Conservation (phyloP, 2,113 vertebrate species). For the Aythya baeri region DNA sequence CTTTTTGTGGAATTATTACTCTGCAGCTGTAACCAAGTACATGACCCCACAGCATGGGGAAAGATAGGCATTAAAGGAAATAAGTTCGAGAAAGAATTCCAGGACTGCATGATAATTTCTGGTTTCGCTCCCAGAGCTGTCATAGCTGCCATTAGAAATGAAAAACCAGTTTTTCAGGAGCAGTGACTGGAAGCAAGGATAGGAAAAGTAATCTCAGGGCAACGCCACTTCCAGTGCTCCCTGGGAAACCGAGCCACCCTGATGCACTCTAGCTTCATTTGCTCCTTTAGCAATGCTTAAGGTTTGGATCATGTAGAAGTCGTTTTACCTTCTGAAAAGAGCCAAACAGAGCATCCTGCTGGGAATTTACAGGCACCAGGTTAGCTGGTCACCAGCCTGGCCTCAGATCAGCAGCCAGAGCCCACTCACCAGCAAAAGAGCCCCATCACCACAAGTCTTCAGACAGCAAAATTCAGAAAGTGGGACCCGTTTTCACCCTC, state of each 20-base stretch:
- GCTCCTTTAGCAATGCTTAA: background rate
- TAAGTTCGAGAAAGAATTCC: background rate
- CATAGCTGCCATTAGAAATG: conserved; percentile 27
- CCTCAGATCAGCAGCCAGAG: background rate
- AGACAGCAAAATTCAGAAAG: background rate
- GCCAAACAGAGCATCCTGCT: background rate
- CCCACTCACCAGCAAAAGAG: background rate
- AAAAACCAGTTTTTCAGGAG: conserved; percentile 45
- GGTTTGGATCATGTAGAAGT: background rate
- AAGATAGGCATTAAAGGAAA: background rate
- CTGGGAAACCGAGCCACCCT: background rate
- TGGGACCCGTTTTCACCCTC: background rate
- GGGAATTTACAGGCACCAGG: background rate
- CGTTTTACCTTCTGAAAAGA: background rate
- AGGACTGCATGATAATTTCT: conserved; percentile 29
- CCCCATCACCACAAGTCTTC: background rate
- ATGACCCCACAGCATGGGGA: background rate
- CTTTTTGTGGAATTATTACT: background rate
- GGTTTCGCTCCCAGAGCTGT: conserved; percentile 30
- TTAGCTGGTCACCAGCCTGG: background rate
- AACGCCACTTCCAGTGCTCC: background rate
- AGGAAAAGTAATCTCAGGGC: conserved; percentile 9
- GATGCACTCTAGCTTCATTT: background rate
- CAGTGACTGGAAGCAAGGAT: background rate
- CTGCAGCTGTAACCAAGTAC: background rate